Conservation (phyloP, 2,797 vertebrate genomes). For the Aplochiton taeniatus region DNA sequence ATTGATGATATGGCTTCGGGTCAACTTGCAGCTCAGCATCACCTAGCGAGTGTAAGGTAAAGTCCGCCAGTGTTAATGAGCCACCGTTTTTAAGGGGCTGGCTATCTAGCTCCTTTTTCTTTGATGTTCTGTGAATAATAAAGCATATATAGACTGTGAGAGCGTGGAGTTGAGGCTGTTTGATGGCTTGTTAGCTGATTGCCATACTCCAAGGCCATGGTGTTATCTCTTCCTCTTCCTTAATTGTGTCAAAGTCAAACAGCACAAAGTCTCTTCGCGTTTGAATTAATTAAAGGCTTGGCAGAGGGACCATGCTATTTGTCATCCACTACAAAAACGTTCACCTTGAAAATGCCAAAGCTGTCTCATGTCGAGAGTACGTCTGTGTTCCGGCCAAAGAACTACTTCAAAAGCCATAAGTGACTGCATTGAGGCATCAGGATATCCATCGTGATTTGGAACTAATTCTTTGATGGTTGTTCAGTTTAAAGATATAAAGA, state of each 20-base stretch:
- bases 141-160: slow-evolving; percentile 9
- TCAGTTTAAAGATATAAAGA: not conserved
- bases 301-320: slow-evolving; percentile 27
- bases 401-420: slow-evolving; percentile 29
- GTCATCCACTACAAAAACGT: slow-evolving; percentile 27
- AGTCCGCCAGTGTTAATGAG: slow-evolving; percentile 51
- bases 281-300: slow-evolving; percentile 51
- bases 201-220: slow-evolving; percentile 50
- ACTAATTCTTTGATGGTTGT: not conserved
- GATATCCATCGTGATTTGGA: not conserved
- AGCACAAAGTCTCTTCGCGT: slow-evolving; percentile 54
- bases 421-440: not conserved
- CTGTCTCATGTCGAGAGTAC: slow-evolving; percentile 19
- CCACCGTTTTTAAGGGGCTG: slow-evolving; percentile 27
- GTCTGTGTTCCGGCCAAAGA: slow-evolving; percentile 15
- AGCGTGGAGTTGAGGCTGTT: slow-evolving; percentile 49
- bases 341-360: slow-evolving; percentile 27
- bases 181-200: slow-evolving; percentile 64
- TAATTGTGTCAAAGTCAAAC: slow-evolving; percentile 64
- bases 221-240: slow-evolving; percentile 45
- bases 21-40: no score
- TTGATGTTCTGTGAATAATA: no score
- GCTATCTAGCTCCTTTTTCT: slow-evolving; percentile 10
- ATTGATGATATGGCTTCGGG: no score
- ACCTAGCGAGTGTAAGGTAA: slow-evolving; percentile 23